phyloP scores from a whole-genome alignment of 37 sponge, comb jelly and placozoan genomes.

The Dysidea cf. avara region DNA sequence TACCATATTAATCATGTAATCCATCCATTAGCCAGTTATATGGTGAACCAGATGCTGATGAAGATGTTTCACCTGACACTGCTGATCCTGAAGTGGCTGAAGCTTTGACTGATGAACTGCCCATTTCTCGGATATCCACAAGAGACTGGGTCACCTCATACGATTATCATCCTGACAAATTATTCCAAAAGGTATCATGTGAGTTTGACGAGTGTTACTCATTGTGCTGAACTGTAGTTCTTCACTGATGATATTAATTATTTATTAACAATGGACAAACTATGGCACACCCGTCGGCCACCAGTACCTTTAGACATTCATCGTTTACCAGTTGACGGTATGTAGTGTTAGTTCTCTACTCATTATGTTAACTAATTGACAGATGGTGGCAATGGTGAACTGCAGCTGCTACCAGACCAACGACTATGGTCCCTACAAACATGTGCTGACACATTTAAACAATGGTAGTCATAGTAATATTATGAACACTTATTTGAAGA shows the following conservation, averaged over 20 bases:
- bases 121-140: conserved; percentile 58
- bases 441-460: conserved; percentile 73
- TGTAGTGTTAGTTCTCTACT: neutral
- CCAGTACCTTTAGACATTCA: conserved; percentile 74
- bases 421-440: conserved; percentile 78
- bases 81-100: conserved; percentile 67
- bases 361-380: neutral
- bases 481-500: too few species aligned
- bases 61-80: conserved; percentile 97
- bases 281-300: conserved; percentile 86
- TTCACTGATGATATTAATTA: conserved; percentile 89
- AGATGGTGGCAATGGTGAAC: too few species aligned
- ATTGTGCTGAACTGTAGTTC: conserved; percentile 35
- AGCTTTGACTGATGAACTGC: neutral
- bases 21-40: conserved; percentile 81
- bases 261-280: conserved; percentile 92
- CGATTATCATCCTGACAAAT: conserved; percentile 65
- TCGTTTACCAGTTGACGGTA: conserved; percentile 25
- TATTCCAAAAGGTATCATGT: conserved; percentile 76
- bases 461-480: conserved; percentile 32
- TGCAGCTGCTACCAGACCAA: conserved; percentile 78
- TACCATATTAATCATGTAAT: too few species aligned
- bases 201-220: neutral
- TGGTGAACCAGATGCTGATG: conserved; percentile 95
- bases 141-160: conserved; percentile 83